A percentile compares a stretch with the other conserved stretches of the same genome.
These are phyloP conservation scores for Apotomis capreana DNA, from an alignment of 2,888 invertebrate species.

Conservation along the genomic window DNA sequence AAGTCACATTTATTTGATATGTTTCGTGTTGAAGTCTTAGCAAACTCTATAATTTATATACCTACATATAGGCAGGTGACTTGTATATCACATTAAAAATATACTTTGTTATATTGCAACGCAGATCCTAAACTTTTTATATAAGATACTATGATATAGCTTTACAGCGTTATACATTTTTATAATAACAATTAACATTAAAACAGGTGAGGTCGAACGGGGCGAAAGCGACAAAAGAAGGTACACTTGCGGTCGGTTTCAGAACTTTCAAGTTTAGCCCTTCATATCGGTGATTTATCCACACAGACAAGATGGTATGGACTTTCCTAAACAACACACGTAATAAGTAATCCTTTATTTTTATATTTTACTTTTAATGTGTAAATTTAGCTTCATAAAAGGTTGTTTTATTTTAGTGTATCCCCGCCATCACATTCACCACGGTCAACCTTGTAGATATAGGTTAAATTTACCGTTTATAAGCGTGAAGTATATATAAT, in stretches of 20 bases:
- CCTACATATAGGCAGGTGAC: conserved; percentile 41
- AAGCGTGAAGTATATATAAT: conserved; percentile 13
- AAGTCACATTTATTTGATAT: conserved; percentile 52
- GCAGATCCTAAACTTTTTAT: conserved; percentile 37
- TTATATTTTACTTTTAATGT: background rate
- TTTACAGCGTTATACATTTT: conserved; percentile 34
- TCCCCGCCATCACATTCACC: background rate
- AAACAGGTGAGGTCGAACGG: conserved; percentile 12
- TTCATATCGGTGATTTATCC: too few species aligned
- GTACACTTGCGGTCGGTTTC: too few species aligned
- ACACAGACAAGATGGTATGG: too few species aligned
- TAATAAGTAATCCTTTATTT: too few species aligned
- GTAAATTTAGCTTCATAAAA: background rate
- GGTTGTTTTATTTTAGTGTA: background rate
- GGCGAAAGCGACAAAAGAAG: background rate
- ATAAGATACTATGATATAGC: conserved; percentile 36
- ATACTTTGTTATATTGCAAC: conserved; percentile 42
- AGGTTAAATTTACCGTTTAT: background rate
- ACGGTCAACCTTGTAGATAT: background rate
- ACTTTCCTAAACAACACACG: too few species aligned
- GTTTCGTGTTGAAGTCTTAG: conserved; percentile 54
- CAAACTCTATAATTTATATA: conserved; percentile 45
- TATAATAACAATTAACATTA: conserved; percentile 35
- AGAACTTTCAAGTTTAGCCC: too few species aligned
- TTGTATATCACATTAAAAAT: conserved; percentile 42